Conservation (phyloP, 2,113 vertebrate genomes). For the Uria lomvia region DNA sequence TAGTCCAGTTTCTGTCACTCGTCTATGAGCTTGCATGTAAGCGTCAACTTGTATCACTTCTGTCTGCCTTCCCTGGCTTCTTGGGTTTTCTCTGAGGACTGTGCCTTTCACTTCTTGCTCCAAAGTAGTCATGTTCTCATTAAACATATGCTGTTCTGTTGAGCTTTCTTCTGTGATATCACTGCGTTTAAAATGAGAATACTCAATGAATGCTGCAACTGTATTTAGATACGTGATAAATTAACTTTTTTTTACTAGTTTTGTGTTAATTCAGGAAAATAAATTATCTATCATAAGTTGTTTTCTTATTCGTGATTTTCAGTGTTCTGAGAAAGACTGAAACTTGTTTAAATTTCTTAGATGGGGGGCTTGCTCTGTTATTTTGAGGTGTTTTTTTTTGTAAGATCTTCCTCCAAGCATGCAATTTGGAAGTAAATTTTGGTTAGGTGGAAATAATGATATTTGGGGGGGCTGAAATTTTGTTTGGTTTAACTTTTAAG, state of each 20-base stretch:
- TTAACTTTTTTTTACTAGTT: background rate
- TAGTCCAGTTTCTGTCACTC: background rate
- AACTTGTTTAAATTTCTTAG: background rate
- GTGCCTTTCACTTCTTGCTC: background rate
- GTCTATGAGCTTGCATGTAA: background rate
- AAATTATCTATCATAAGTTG: background rate
- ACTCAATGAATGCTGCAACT: background rate
- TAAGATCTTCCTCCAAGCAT: background rate
- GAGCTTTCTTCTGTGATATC: background rate
- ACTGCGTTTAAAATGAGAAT: background rate
- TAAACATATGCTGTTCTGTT: background rate
- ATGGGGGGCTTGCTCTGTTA: background rate
- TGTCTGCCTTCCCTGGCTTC: background rate
- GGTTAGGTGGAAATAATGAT: background rate
- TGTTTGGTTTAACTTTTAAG: background rate
- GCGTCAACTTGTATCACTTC: background rate
- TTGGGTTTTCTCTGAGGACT: background rate
- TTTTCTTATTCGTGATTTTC: background rate
- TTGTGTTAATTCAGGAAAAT: background rate
- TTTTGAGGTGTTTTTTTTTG: background rate
- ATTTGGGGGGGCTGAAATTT: background rate
- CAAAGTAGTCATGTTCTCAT: background rate
- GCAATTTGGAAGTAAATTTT: background rate
- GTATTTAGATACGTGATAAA: background rate
- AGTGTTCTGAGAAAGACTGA: background rate